Base-by-base conservation (phyloP, 2,797 vertebrate genomes). In the Coreius guichenoti region DNA sequence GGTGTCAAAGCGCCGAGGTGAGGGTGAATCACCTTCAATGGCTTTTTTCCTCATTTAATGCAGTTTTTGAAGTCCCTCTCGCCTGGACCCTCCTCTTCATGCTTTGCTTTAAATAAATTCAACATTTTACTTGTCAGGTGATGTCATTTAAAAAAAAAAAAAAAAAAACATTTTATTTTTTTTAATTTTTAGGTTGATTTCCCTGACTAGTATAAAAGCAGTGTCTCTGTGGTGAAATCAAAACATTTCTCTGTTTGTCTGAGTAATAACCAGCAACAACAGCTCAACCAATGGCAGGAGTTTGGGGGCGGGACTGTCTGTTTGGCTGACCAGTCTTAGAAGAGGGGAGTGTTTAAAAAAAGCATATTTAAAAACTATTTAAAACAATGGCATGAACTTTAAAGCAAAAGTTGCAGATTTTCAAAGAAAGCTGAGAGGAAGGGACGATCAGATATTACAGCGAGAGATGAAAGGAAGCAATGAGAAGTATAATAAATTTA, bases 1-100 rank as follows among this genome's bases (percentile, higher is more conserved):
- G 77, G 82, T 88, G 81, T 91, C 87, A 89, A 51, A 85, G 86
- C 43, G 49, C 79, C 26, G 54, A 88, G 87, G 89, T 83, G 85
- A 80, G 87, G 87, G 83, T 90, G 82, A 81, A 86, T 45, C 58
- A 56, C 73, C 70, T 75, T 63, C 87, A 84, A 88, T 86, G 86
- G 76, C 5, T 43, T 84, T 86, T 39, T 56, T 84, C 39, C 78
- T 85, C 68, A 58, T 82, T 68, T 80, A 80, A 68, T 68, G 78
- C 45, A 36, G 63, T 68, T 68, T 80, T 80, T 68, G 45, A 68
- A 80, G 29, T 13, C 26, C 43, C 19, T 86, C 51, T 88, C 4
- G 21, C 4, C 17, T 73, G 70, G 81, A 82, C 69, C 74, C 39
- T 54, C 58, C 79, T 54, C 21, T 5, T 82, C 85, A 33, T 3